Evolutionary conservation across 1,140 invertebrate species (phyloP).

Genomic region (Bursaphelenchus mucronatus): DNA sequence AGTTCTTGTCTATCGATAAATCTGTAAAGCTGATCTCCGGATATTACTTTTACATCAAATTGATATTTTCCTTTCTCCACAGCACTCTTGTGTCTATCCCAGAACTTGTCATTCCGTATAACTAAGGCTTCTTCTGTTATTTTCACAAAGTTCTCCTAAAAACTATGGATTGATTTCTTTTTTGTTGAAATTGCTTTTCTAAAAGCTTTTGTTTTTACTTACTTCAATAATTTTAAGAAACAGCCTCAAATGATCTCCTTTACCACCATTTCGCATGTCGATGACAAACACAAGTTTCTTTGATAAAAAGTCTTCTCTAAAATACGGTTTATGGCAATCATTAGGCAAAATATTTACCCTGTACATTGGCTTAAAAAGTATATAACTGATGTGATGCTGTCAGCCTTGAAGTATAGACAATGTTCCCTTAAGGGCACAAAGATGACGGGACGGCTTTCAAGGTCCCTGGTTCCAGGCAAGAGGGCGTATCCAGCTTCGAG

Average conservation of each 20-base stretch:
- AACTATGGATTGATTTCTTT: neutral
- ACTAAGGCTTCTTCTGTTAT: slow-evolving; percentile 5
- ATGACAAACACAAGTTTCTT: slow-evolving; percentile 26
- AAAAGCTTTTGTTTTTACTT: neutral
- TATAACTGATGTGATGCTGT: slow-evolving; percentile 9
- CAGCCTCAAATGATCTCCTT: slow-evolving; percentile 11
- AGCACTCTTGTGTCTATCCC: slow-evolving; percentile 16
- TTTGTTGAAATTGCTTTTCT: too few relatives aligned
- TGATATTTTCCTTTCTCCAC: slow-evolving; percentile 8
- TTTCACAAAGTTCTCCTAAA: slow-evolving; percentile 20
- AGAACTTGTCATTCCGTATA: slow-evolving; percentile 20
- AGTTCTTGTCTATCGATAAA: slow-evolving; percentile 20
- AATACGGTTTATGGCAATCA: slow-evolving; percentile 1
- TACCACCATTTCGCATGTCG: slow-evolving; percentile 18
- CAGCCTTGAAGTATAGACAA: neutral
- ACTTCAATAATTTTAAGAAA: slow-evolving; percentile 20
- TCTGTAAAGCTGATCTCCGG: slow-evolving; percentile 6
- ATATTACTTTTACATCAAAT: slow-evolving; percentile 24
- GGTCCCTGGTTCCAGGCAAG: slow-evolving; percentile 19
- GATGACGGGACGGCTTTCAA: slow-evolving; percentile 7
- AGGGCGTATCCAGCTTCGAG: slow-evolving; percentile 16
- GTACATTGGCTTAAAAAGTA: slow-evolving; percentile 9
- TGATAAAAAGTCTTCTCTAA: slow-evolving; percentile 8
- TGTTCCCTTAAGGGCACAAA: slow-evolving; percentile 13
- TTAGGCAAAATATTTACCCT: slow-evolving; percentile 11